These are phyloP conservation scores for Bovichtus diacanthus DNA, from an alignment of 2,797 vertebrate species.

Conservation along the genomic window DNA sequence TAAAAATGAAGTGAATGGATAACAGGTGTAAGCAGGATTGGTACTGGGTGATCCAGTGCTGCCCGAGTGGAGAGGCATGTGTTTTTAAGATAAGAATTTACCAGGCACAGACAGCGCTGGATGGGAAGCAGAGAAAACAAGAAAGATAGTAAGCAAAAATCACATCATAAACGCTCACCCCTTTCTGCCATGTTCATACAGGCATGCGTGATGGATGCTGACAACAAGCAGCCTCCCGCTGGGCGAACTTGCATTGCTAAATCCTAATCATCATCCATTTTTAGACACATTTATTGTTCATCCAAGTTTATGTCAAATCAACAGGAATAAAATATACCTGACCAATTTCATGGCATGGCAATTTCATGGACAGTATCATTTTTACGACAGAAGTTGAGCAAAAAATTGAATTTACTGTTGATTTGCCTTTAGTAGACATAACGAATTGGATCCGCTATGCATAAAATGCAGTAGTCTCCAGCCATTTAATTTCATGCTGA, in stretches of 20 bases:
- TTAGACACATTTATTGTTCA: constrained; percentile 7
- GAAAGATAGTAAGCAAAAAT: constrained; percentile 20
- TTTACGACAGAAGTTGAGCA: constrained; percentile 56
- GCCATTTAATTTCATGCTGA: constrained; percentile 37
- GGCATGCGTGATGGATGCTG: constrained; percentile 25
- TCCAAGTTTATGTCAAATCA: constrained; percentile 48
- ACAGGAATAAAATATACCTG: constrained; percentile 51
- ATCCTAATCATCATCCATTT: constrained; percentile 44
- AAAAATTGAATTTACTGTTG: constrained; percentile 54
- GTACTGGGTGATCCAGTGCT: constrained; percentile 58
- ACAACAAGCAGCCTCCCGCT: constrained; percentile 27
- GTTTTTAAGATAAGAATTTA: constrained; percentile 76
- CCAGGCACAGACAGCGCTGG: constrained; percentile 25
- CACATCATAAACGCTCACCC: constrained; percentile 19
- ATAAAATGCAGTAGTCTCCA: constrained; percentile 20
- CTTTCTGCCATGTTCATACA: constrained; percentile 17
- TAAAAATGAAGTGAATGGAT: constrained; percentile 77
- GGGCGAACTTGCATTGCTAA: constrained; percentile 12
- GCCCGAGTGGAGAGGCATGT: constrained; percentile 44
- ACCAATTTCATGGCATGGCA: constrained; percentile 56
- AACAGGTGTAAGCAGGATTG: constrained; percentile 75
- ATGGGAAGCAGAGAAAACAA: constrained; percentile 8
- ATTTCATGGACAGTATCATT: constrained; percentile 42
- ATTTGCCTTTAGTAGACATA: constrained; percentile 44
- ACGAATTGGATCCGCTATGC: constrained; percentile 43